Evolutionary conservation across 2,797 vertebrate species (phyloP), one percentile per base, ranked within the genome.

Genomic region (Epinephelus coioides): DNA sequence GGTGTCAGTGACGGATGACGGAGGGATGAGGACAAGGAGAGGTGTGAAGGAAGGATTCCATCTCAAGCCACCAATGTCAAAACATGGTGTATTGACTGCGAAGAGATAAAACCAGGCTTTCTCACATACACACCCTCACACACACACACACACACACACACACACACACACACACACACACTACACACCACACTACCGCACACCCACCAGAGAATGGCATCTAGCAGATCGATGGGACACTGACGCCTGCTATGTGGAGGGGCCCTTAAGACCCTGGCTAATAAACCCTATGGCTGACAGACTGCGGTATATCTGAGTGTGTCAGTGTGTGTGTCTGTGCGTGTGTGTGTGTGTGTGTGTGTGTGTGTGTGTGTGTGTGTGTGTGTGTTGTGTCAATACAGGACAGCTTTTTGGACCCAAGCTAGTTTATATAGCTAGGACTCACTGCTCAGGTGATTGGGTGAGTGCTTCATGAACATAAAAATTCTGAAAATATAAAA

Each of bases 51-150:
- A 91, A 93, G 96, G 94, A 95, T 90, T 91, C 91, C 92, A 96
- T 95, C 93, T 91, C 86, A 92, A 94, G 95, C 95, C 95, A 93
- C 95, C 95, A 97, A 98, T 98, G 97, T 98, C 97, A 97, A 97
- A 97, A 98, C 97, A 97, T 95, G 96, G 96, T 95, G 96, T 98
- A 98, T 97, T 96, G 97, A 98, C 96, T 96, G 95, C 92, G 83
- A 93, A 70, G 95, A 96, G 96, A 97, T 96, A 97, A 97, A 97
- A 96, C 95, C 93, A 95, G 94, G 95, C 78, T 81, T 76, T 64
- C 77, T 59, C 66, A 15, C 59, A 10, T 51, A 12, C 75, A 40
- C 69, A 69, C 34, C 17, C 60, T 2, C 23, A 18, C 13, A 6
- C 53, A 50, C 55, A 30, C 57, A 54, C 54, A 21, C 63, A 71